Evolutionary conservation across 2,113 vertebrate genomes (phyloP).

Genomic region (Chaenogobius annularis): DNA sequence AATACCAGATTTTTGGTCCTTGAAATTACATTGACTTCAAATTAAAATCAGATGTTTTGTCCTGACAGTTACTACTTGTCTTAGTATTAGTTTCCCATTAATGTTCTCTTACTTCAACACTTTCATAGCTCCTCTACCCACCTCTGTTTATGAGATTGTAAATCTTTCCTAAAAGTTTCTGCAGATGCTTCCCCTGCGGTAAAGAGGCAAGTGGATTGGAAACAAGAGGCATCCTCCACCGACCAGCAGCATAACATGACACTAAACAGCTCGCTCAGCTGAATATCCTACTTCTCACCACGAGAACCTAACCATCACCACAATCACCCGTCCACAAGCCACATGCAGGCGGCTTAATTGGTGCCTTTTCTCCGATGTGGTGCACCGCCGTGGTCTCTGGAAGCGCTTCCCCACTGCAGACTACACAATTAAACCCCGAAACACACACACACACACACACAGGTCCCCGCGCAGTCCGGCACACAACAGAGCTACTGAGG

Average conservation of each 20-base stretch:
- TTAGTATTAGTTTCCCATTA: too few relatives aligned
- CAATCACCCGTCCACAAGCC: constrained; percentile 65
- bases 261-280: constrained; percentile 28
- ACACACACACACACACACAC: constrained; percentile 41
- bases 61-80: too few relatives aligned
- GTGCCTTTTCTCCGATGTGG: constrained; percentile 63
- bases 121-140: too few relatives aligned
- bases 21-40: too few relatives aligned
- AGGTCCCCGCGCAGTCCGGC: constrained; percentile 54
- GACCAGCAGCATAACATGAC: constrained; percentile 45
- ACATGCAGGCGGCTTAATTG: constrained; percentile 64
- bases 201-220: constrained; percentile 45
- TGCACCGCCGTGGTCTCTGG: constrained; percentile 68
- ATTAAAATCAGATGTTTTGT: too few relatives aligned
- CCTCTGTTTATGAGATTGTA: background rate
- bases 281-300: constrained; percentile 43
- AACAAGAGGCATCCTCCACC: constrained; percentile 41
- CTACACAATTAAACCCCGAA: constrained; percentile 62
- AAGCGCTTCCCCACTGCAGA: constrained; percentile 57
- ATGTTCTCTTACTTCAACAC: too few relatives aligned
- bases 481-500: constrained; percentile 70
- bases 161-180: background rate
- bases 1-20: too few relatives aligned
- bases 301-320: constrained; percentile 58
- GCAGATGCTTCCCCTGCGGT: background rate